Conservation (phyloP, 2,797 vertebrate genomes). For the Gymnoscopelus microlampas region DNA sequence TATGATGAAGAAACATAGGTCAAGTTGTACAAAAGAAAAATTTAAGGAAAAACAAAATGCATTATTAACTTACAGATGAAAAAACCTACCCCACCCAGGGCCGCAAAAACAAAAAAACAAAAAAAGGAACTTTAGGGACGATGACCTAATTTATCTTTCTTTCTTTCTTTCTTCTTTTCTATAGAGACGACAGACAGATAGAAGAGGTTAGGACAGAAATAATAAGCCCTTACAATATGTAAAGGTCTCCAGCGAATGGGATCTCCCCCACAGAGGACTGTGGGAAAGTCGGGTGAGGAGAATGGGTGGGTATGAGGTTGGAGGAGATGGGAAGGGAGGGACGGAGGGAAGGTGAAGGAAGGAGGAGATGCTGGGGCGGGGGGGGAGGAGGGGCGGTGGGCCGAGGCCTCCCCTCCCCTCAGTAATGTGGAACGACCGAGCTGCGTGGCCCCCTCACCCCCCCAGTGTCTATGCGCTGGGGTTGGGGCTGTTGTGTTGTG, state of each 20-base stretch:
- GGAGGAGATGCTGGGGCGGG: constrained; percentile 8
- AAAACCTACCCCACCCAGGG: constrained; percentile 11
- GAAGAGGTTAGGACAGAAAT: constrained; percentile 81
- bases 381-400: constrained; percentile 20
- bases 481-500: constrained; percentile 88
- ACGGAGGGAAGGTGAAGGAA: constrained; percentile 38
- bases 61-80: constrained; percentile 80
- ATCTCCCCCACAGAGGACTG: constrained; percentile 81
- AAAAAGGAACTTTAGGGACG: constrained; percentile 73
- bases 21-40: constrained; percentile 66
- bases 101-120: constrained; percentile 3
- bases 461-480: constrained; percentile 88
- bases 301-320: constrained; percentile 35
- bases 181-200: constrained; percentile 71
- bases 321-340: constrained; percentile 43
- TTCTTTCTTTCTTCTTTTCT: constrained; percentile 65
- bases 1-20: constrained; percentile 71
- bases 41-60: constrained; percentile 67
- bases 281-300: constrained; percentile 69
- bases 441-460: background rate
- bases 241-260: constrained; percentile 85
- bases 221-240: constrained; percentile 91
- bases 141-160: constrained; percentile 73
- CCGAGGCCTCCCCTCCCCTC: constrained; percentile 7
- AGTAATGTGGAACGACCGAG: constrained; percentile 23